phyloP scores from a whole-genome alignment of 2,797 vertebrate species.

The Gymnoscopelus braueri region DNA sequence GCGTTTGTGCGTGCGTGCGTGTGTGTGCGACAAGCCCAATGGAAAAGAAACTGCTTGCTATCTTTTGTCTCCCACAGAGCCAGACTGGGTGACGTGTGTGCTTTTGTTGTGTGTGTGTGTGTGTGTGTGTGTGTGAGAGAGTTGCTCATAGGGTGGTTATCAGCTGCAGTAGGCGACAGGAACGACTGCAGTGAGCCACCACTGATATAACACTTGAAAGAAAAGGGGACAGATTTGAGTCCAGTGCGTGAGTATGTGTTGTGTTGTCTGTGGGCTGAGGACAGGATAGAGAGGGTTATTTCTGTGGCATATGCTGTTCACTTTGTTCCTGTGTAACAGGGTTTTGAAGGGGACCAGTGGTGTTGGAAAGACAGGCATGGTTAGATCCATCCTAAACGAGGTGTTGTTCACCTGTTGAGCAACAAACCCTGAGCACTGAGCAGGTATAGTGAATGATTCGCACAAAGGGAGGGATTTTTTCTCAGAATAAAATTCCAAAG shows the following conservation, averaged over 20 bases:
- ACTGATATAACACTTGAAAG: constrained; percentile 55
- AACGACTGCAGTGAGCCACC: constrained; percentile 50
- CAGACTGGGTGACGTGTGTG: constrained; percentile 32
- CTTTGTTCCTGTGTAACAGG: neutral
- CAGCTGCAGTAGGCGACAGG: constrained; percentile 53
- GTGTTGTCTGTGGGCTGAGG: constrained; percentile 1
- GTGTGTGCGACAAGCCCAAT: constrained; percentile 23
- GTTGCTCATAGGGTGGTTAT: constrained; percentile 62
- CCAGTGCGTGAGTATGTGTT: constrained; percentile 15
- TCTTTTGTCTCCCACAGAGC: constrained; percentile 39
- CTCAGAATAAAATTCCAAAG: too few species aligned
- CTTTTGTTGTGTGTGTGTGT: constrained; percentile 8
- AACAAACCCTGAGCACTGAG: too few species aligned
- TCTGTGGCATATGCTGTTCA: constrained; percentile 33
- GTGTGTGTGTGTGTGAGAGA: constrained; percentile 1
- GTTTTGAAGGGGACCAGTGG: too few species aligned
- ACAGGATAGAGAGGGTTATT: constrained; percentile 29
- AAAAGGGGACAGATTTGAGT: constrained; percentile 41
- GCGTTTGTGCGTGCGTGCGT: constrained; percentile 26
- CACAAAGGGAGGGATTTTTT: too few species aligned
- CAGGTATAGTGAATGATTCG: too few species aligned
- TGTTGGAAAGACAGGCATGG: too few species aligned
- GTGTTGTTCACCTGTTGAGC: too few species aligned
- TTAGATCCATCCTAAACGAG: too few species aligned
- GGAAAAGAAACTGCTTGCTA: constrained; percentile 51